Base-by-base conservation (phyloP, 2,797 vertebrate species). In the Cyprinodon diabolis region DNA sequence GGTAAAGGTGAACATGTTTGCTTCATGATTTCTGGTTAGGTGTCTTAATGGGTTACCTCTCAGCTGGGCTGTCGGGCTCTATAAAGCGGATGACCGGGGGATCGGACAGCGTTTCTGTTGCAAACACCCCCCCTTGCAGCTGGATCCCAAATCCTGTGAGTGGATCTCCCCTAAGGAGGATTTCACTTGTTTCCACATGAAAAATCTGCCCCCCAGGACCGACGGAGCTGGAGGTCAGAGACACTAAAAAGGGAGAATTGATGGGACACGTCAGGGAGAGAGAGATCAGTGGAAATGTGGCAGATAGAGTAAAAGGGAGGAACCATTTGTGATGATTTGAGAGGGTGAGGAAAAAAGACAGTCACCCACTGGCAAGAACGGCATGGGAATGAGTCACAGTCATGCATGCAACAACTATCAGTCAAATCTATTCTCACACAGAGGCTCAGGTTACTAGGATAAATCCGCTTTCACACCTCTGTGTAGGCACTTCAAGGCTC, bases 71-170 rank as follows among this genome's bases (percentile, higher is more conserved):
- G 95, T 99, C 98, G 0, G 97, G 96, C 90, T 99, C 98, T 25
- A 99, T 97, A 90, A 99, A 98, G 86, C 97, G 96, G 90, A 99
- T 94, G 66, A 97, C 95, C 21, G 98, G 97, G 0, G 98, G 98
- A 60, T 96, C 95, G 1, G 97, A 98, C 84, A 99, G 93, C 25
- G 96, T 96, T 91, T 99, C 98, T 0, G 97, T 99, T 86, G 97
- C 97, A 82, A 99, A 99, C 91, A 99, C 96, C 56, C 98, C 97
- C n/a, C 98, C 98, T 87, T 99, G 98, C 69, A 99, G 97, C 94
- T 99, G 98, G 77, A 99, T 95, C 90, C 98, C 98, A 5, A 99
- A 99, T 87, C 98, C 97, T 47, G 96, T 96, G 90, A 99, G 95
- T 1, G 97, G 97, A 81, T 99, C 97, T 67, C 98, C 98, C 81